phyloP scores from a whole-genome alignment of 2,113 vertebrate species.

The Pelvicachromis taeniatus region DNA sequence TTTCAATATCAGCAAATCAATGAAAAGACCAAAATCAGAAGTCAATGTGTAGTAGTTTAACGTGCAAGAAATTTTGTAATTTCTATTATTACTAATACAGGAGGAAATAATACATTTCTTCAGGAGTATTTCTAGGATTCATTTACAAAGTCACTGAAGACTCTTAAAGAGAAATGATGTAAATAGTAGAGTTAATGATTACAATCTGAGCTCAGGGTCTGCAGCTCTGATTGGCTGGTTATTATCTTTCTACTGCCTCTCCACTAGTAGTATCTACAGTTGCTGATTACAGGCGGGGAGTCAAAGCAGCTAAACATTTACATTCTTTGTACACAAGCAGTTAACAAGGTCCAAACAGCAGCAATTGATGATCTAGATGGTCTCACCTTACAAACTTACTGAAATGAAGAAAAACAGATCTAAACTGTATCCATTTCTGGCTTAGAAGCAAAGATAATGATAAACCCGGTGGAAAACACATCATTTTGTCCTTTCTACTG shows the following conservation, averaged over 20 bases:
- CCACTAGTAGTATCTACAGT: background rate
- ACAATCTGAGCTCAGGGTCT: background rate
- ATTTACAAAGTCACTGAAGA: background rate
- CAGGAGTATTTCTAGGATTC: background rate
- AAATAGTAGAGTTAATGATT: background rate
- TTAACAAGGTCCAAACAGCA: conserved; percentile 21
- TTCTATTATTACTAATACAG: background rate
- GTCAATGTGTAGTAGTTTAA: background rate
- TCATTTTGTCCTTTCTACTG: background rate
- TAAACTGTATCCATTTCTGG: background rate
- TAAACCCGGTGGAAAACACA: background rate
- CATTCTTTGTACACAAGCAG: conserved; percentile 23
- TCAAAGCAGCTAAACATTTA: conserved; percentile 41
- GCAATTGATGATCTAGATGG: background rate
- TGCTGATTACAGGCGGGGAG: conserved; percentile 38
- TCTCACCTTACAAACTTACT: background rate
- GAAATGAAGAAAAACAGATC: background rate
- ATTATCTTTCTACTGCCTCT: background rate
- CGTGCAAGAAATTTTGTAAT: background rate
- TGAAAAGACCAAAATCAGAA: background rate
- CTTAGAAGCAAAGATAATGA: background rate
- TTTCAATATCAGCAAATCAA: background rate
- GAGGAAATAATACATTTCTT: background rate
- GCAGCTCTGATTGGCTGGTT: background rate
- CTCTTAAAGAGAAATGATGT: background rate